Conservation (phyloP, 2,797 vertebrate genomes). For the Protonibea diacanthus region DNA sequence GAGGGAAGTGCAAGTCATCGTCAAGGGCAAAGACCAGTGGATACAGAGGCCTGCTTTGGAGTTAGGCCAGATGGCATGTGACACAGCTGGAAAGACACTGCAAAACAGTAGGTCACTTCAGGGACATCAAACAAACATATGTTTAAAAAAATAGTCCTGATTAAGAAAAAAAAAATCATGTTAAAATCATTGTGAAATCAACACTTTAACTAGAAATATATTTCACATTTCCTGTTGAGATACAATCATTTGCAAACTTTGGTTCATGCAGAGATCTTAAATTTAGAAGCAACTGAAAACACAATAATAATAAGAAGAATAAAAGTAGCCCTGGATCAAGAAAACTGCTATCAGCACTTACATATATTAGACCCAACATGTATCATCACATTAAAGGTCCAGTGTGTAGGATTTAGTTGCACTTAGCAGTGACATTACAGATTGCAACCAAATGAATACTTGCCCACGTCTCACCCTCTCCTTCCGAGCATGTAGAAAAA, state of each 20-base stretch:
- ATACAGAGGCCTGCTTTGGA: constrained; percentile 58
- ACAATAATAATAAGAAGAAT: background rate
- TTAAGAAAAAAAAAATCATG: background rate
- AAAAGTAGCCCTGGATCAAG: rapidly evolving
- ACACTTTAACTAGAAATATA: background rate
- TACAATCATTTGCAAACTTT: background rate
- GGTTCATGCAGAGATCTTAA: background rate
- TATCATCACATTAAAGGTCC: background rate
- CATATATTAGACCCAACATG: background rate
- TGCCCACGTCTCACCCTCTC: too few species aligned
- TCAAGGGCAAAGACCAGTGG: constrained; percentile 65
- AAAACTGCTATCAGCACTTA: background rate
- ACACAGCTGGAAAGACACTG: constrained; percentile 37
- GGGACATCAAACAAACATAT: constrained; percentile 15
- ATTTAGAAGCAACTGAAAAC: background rate
- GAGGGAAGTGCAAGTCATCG: constrained; percentile 64
- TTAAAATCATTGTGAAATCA: background rate
- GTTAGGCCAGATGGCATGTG: constrained; percentile 55
- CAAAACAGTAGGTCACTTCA: constrained; percentile 30
- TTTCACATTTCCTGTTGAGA: background rate
- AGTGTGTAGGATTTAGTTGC: too few species aligned
- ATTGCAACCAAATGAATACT: too few species aligned
- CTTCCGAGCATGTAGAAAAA: too few species aligned
- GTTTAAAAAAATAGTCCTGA: background rate
- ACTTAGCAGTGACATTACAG: too few species aligned